phyloP scores from a whole-genome alignment of 2,888 invertebrate species.

The Cheilosia vulpina region DNA sequence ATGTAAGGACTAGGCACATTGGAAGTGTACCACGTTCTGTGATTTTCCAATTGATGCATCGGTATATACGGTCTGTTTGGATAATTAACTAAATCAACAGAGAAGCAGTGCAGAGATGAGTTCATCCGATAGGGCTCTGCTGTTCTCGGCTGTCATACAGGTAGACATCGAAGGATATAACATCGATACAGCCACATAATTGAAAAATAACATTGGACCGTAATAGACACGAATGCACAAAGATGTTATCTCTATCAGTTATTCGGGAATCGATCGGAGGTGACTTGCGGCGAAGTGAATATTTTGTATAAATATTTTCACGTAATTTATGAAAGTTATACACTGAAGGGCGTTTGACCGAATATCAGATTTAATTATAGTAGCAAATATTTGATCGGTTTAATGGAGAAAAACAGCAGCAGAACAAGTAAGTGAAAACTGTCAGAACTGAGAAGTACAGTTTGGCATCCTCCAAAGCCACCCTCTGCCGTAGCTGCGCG shows the following conservation, averaged over 20 bases:
- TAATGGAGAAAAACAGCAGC: too few species aligned
- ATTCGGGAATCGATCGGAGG: too few species aligned
- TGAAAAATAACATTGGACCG: constrained; percentile 57
- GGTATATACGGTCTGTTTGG: constrained; percentile 42
- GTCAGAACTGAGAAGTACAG: too few species aligned
- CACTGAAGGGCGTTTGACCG: too few species aligned
- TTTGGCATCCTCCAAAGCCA: too few species aligned
- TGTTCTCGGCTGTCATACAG: not conserved
- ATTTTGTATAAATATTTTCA: too few species aligned
- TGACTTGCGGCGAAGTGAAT: too few species aligned
- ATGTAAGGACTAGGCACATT: constrained; percentile 28
- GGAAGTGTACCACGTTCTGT: constrained; percentile 14
- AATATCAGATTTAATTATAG: too few species aligned
- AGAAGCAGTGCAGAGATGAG: constrained; percentile 40
- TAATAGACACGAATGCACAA: not conserved
- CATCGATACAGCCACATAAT: constrained; percentile 28
- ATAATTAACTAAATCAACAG: constrained; percentile 69
- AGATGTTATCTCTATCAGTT: not conserved
- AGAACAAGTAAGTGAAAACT: too few species aligned
- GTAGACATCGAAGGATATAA: constrained; percentile 15
- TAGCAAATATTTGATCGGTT: too few species aligned
- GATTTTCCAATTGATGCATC: constrained; percentile 43
- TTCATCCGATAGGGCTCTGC: not conserved
- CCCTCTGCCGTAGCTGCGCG: too few species aligned
- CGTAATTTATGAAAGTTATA: too few species aligned